Evolutionary conservation across 2,888 invertebrate genomes (phyloP), one percentile per base, ranked within the genome.

Genomic region (Drosophila monieri): DNA sequence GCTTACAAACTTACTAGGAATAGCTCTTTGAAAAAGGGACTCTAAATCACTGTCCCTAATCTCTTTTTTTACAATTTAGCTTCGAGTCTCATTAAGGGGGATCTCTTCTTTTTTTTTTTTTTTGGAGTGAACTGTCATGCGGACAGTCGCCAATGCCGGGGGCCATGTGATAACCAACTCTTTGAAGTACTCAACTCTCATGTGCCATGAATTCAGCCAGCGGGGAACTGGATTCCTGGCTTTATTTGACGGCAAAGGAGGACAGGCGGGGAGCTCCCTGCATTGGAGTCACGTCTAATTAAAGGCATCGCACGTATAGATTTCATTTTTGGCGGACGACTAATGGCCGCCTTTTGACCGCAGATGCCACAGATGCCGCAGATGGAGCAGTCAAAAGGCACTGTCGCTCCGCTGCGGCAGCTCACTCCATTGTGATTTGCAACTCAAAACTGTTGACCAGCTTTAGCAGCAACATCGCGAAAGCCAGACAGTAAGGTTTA

Each of bases 221-320:
- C 21, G 10, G 52, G n/a, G 43, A 23, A 15, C 12, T 8, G 27
- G 52, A 65, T 12, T n/a, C 61, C 5, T 23, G 9, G 1, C 21
- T n/a, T 15, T 15, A 8, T 44, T 44, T 21, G 25, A 32, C 6
- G 21, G 14, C 39, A 8, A 4, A 3, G 12, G 10, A 12, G 6
- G 21, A 27, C 14, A 27, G 18, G 21, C 6, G n/a, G 46, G 6
- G 30, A 23, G 27, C 32, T 6, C 30, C 32, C 46, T 32, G 47
- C 35, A 47, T 53, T 47, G 67, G 68, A 64, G 71, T 66, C 56
- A 70, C 77, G 68, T 67, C 80, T 81, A 87, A 81, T 81, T 87
- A 81, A 81, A 87, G 81, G 85, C 68, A 69, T 70, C 70, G 80
- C 88, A 87, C 85, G 83, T 81, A 81, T 74, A 87, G 88, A 81